Conservation (phyloP, 1,140 invertebrate species). For the fruit fly (Drosophila melanogaster) region DNA sequence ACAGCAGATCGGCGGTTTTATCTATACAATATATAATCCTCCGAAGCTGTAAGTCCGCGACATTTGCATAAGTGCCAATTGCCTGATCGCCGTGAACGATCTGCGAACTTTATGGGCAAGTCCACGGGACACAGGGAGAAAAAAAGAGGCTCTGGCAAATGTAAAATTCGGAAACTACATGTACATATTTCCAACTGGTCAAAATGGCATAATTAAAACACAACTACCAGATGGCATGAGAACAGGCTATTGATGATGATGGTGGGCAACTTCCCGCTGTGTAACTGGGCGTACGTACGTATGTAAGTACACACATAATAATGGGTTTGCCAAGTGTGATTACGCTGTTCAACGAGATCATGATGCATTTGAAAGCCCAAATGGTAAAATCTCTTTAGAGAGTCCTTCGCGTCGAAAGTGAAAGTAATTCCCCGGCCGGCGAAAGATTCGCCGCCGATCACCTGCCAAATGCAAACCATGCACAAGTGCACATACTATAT, state of each 20-base stretch:
- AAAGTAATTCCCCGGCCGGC: slow-evolving; percentile 51
- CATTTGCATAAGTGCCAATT: slow-evolving; percentile 63
- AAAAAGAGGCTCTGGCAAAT: neutral
- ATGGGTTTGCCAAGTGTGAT: slow-evolving; percentile 73
- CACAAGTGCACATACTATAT: neutral
- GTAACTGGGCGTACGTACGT: slow-evolving; percentile 42
- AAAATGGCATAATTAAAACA: too few relatives aligned
- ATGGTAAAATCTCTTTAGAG: slow-evolving; percentile 46
- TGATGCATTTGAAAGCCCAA: slow-evolving; percentile 80
- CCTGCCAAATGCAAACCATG: slow-evolving; percentile 53
- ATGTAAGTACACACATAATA: slow-evolving; percentile 58
- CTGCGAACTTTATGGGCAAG: slow-evolving; percentile 33
- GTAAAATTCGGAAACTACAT: neutral
- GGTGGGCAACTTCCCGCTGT: slow-evolving; percentile 6
- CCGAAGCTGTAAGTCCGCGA: slow-evolving; percentile 18
- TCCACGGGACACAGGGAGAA: slow-evolving; percentile 5
- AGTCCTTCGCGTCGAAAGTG: slow-evolving; percentile 77
- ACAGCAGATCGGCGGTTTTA: slow-evolving; percentile 28
- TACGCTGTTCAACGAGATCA: slow-evolving; percentile 72
- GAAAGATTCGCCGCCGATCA: slow-evolving; percentile 57
- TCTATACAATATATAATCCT: slow-evolving; percentile 19
- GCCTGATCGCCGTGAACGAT: slow-evolving; percentile 32
- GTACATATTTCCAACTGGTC: too few relatives aligned
- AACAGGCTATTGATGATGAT: too few relatives aligned
- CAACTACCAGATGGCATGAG: too few relatives aligned